Evolutionary conservation across 2,113 vertebrate genomes (phyloP), one percentile per base, ranked within the genome.

Genomic region (Todiramphus chloris): DNA sequence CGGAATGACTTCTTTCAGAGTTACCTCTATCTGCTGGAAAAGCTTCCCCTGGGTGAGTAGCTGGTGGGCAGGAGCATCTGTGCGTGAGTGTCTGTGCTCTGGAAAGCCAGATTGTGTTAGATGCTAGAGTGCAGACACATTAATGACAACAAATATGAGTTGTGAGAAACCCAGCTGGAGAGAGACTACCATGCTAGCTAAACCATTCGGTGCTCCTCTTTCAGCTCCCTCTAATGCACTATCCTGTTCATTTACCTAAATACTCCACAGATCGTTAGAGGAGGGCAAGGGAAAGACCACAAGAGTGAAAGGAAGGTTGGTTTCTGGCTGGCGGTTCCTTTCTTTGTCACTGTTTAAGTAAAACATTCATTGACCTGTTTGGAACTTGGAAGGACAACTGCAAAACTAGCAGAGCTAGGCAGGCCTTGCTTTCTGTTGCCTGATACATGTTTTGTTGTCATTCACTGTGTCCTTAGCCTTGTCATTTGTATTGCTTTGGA

Each of bases 1-100:
- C 97, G 98, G 83, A 98, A 98, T 30, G 99, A 99, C 89, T 99
- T 99, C 98, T 99, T 99, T 81, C 99, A 98, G 97, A 99, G 99
- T 96, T 99, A 99, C 95, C 98, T 99, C 72, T 99, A 99, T 95
- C 98, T 99, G 93, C 96, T 99, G 97, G 99, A 99, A 96, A 98
- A 98, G 93, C 98, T 98, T 33, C 98, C 99, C 67, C 92, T 99
- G 94, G 99, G 99, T 99, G 98, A 99, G 98, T 98, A 95, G 59
- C 80, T 14, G 76, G 35, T 93, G 95, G 74, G 69, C 75, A n/a
- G 30, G 23, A 76, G 48, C 1, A 1, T 64, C 60, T 15, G 41
- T 59, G 75, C 37, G 59, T 2, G 1, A 48, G 74, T 87, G 89
- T 39, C 62, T 0, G 0, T 56, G 77, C n/a, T 69, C 77, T 11